Percentiles rank a stretch among this genome's conserved stretches.
Conservation (phyloP, 2,113 vertebrate species). For the Otolemur garnettii region DNA sequence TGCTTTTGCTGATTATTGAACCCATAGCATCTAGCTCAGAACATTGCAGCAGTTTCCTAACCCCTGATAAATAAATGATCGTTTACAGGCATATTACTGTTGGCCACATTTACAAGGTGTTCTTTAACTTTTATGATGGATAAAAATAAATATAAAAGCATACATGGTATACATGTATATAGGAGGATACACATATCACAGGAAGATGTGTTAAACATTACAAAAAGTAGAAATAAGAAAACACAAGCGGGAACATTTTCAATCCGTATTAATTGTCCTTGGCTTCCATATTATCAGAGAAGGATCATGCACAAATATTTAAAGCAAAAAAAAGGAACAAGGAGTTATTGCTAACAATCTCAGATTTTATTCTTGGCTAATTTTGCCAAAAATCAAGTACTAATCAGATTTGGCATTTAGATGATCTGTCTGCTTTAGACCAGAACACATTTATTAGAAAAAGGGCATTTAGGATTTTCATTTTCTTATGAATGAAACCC, state of each 20-base stretch:
- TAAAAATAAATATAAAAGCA: constrained; percentile 2
- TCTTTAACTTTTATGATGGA: not conserved
- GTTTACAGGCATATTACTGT: not conserved
- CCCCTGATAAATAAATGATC: not conserved
- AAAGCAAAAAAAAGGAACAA: constrained; percentile 52
- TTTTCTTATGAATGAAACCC: constrained; percentile 4
- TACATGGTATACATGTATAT: not conserved
- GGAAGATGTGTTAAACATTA: not conserved
- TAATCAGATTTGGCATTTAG: constrained; percentile 30
- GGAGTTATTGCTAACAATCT: constrained; percentile 25
- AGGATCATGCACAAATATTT: not conserved
- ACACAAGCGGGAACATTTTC: not conserved
- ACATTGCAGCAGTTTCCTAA: not conserved
- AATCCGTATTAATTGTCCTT: constrained; percentile 45
- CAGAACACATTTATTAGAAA: constrained; percentile 26
- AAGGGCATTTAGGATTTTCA: not conserved
- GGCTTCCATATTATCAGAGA: not conserved
- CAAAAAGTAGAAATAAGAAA: constrained; percentile 53
- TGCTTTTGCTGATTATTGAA: not conserved
- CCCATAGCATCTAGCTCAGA: not conserved
- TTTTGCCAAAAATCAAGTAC: constrained; percentile 53
- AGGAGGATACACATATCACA: not conserved
- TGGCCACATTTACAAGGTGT: not conserved
- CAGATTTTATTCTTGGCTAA: constrained; percentile 18
- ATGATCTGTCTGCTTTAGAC: constrained; percentile 25